Evolutionary conservation across 2,888 invertebrate genomes (phyloP), one percentile per base, ranked within the genome.

Genomic region (Eubasilissa splendida): DNA sequence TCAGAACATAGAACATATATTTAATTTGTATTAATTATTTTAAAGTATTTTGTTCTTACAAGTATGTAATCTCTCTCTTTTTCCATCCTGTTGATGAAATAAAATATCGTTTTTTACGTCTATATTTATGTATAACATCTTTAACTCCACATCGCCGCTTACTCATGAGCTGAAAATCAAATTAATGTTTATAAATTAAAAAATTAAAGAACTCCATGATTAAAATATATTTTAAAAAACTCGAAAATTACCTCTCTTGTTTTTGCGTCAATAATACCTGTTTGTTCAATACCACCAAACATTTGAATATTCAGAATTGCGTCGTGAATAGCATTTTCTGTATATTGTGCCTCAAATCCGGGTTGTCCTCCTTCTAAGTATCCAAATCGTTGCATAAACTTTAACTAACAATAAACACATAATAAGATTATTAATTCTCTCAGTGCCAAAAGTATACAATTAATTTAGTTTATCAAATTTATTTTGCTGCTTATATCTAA

Each of bases 91-190:
- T 89, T 3, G 93, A 63, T 10, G 53, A 70, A 14, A 94, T 85
- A 3, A 89, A 89, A 87, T 91, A 95, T 82, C 95, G 88, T 84
- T 92, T 93, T 4, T 84, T 86, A 82, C 94, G 86, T 56, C 84
- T 85, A 54, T 79, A 83, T 52, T 84, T 82, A 82, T 85, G 84
- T 0, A 90, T 87, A 9, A 95, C 90, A 85, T 95, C 96, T 68
- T 93, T 92, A 1, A 94, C 92, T 4, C 96, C 96, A 86, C 95
- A 95, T 33, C 95, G 90, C 65, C 91, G 93, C 73, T 90, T 91
- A 70, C 88, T 90, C 88, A 95, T 92, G 33, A 95, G 88, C 94
- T 95, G 58, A 52, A 68, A 76, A 59, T 12, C 33, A 12, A 77
- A 68, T 58, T 68, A 11, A 14, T 71, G 33, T 56, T 33, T n/a